Evolutionary conservation across 1,140 invertebrate species (phyloP).

Genomic region (Lasaia peninsularis): DNA sequence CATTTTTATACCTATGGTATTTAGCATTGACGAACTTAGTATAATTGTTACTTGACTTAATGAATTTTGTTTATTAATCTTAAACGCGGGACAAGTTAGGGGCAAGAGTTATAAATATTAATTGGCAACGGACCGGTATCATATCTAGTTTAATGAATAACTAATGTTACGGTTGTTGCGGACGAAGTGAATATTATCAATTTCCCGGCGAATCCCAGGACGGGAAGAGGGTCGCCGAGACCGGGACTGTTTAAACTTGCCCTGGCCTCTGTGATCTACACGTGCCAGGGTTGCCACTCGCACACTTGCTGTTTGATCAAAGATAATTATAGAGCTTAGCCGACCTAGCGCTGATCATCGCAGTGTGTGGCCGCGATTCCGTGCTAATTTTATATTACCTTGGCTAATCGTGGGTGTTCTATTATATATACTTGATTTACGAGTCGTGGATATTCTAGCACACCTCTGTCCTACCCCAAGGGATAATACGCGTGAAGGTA

Average conservation of each 20-base stretch:
- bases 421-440: too few species aligned
- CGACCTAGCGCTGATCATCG: too few species aligned
- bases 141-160: constrained; percentile 66
- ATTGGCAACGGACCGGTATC: constrained; percentile 44
- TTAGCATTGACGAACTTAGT: not conserved
- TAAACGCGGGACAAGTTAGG: constrained; percentile 37
- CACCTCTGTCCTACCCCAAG: too few species aligned
- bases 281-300: constrained; percentile 36
- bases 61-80: constrained; percentile 40
- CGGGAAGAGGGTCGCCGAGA: constrained; percentile 40
- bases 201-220: constrained; percentile 42
- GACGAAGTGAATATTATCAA: constrained; percentile 62
- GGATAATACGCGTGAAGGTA: too few species aligned
- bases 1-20: too few species aligned
- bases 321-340: too few species aligned
- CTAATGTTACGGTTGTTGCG: constrained; percentile 51
- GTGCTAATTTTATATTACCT: too few species aligned
- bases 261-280: constrained; percentile 19
- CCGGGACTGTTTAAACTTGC: constrained; percentile 44
- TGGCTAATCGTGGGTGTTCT: too few species aligned
- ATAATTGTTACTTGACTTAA: constrained; percentile 8
- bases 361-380: too few species aligned
- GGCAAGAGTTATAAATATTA: constrained; percentile 60
- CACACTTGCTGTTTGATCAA: too few species aligned
- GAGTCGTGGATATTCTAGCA: too few species aligned